Evolutionary conservation across 2,888 invertebrate genomes (phyloP).

Genomic region (Himalopsyche japonica): DNA sequence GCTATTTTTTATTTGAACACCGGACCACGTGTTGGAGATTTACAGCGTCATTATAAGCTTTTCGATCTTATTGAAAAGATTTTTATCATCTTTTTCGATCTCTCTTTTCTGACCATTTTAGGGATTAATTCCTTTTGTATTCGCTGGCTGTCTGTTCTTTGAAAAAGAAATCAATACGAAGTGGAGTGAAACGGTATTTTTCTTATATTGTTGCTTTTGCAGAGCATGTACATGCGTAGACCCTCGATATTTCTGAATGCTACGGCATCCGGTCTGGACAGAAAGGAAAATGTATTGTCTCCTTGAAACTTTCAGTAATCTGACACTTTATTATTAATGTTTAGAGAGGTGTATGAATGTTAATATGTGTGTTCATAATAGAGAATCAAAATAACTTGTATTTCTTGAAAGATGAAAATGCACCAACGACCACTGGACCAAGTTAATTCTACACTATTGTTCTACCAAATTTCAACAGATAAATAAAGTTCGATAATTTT

Average conservation of each 20-base stretch:
- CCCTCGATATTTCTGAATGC: constrained; percentile 11
- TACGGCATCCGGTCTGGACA: constrained; percentile 29
- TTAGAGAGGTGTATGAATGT: not conserved
- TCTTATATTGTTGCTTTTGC: constrained; percentile 15
- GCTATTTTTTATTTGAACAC: not conserved
- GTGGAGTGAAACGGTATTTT: constrained; percentile 24
- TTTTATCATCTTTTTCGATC: constrained; percentile 36
- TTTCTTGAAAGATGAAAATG: too few species aligned
- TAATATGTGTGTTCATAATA: not conserved
- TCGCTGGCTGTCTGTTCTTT: not conserved
- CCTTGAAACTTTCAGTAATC: constrained; percentile 20
- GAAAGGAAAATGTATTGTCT: constrained; percentile 14
- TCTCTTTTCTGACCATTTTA: constrained; percentile 23
- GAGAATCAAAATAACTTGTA: too few species aligned
- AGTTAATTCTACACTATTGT: too few species aligned
- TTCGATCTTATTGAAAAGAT: constrained; percentile 25
- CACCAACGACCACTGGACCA: too few species aligned
- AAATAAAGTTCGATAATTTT: too few species aligned
- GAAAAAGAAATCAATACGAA: constrained; percentile 20
- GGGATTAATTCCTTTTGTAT: constrained; percentile 29
- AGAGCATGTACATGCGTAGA: constrained; percentile 4
- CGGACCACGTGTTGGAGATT: constrained; percentile 18
- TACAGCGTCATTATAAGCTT: constrained; percentile 9
- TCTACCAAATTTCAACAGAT: too few species aligned
- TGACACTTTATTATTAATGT: constrained; percentile 4